Conservation (phyloP, 2,888 invertebrate species). For the Arrhopalites spinosus region DNA sequence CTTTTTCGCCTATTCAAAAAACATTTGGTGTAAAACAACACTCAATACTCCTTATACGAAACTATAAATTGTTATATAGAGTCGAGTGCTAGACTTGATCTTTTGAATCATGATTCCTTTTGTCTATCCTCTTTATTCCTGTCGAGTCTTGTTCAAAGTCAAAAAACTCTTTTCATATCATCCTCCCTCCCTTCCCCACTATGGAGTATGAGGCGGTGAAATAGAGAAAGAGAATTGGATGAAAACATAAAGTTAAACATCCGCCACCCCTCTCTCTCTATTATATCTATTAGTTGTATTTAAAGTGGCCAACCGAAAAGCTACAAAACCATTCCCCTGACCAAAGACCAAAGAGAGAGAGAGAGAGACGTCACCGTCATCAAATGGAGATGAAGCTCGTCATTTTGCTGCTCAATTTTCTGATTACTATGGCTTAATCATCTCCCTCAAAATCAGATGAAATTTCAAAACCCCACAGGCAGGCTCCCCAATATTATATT, state of each 20-base stretch:
- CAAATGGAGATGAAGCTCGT: background rate
- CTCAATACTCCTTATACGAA: background rate
- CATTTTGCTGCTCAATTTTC: slow-evolving; percentile 17
- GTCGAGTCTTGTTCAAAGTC: slow-evolving; percentile 5
- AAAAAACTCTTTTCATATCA: background rate
- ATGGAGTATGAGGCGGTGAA: background rate
- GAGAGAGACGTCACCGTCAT: background rate
- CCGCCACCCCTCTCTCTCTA: background rate
- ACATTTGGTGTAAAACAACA: background rate
- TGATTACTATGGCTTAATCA: slow-evolving; percentile 21
- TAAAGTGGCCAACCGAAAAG: background rate
- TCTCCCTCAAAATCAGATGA: slow-evolving; percentile 14
- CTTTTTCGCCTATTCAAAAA: background rate
- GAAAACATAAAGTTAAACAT: slow-evolving; percentile 2
- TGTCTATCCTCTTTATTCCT: background rate
- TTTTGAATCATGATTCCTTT: background rate
- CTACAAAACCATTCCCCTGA: background rate
- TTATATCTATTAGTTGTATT: slow-evolving; percentile 2
- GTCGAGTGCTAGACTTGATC: background rate
- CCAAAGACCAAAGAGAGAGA: background rate
- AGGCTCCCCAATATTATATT: background rate
- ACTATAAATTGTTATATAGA: background rate
- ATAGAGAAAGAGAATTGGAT: background rate
- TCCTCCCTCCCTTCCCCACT: too few relatives aligned
- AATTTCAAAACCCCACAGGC: slow-evolving; percentile 10